These are phyloP conservation scores for Iphiclides podalirius DNA, from an alignment of 2,888 invertebrate species.

Conservation along the genomic window DNA sequence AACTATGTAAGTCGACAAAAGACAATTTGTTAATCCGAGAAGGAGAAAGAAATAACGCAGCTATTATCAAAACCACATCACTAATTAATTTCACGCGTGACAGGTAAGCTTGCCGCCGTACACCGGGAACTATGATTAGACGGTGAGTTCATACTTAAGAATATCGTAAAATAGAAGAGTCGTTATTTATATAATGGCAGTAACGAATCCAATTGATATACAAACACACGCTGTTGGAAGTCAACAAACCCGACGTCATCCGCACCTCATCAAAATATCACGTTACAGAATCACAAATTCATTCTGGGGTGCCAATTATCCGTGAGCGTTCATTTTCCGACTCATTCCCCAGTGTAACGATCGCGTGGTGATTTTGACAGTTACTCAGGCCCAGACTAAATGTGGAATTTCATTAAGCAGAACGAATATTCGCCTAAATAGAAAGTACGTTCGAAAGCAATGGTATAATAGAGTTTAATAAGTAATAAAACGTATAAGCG, in stretches of 20 bases:
- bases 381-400: constrained; percentile 46
- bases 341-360: constrained; percentile 76
- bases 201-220: neutral
- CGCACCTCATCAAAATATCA: constrained; percentile 76
- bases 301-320: constrained; percentile 73
- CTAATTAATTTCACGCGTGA: too few relatives aligned
- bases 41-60: too few relatives aligned
- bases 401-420: constrained; percentile 30
- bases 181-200: too few relatives aligned
- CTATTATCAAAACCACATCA: too few relatives aligned
- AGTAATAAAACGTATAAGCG: too few relatives aligned
- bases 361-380: constrained; percentile 79
- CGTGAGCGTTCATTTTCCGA: constrained; percentile 72
- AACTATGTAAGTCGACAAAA: too few relatives aligned
- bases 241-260: constrained; percentile 35
- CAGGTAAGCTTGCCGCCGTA: too few relatives aligned
- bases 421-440: constrained; percentile 21
- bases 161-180: too few relatives aligned
- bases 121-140: too few relatives aligned
- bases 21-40: too few relatives aligned
- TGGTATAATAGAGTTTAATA: too few relatives aligned
- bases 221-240: neutral
- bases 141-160: too few relatives aligned
- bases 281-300: constrained; percentile 73
- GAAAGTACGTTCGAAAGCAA: constrained; percentile 10